phyloP scores from a whole-genome alignment of 2,888 invertebrate species.

The Sinodicranocentrus sp. region DNA sequence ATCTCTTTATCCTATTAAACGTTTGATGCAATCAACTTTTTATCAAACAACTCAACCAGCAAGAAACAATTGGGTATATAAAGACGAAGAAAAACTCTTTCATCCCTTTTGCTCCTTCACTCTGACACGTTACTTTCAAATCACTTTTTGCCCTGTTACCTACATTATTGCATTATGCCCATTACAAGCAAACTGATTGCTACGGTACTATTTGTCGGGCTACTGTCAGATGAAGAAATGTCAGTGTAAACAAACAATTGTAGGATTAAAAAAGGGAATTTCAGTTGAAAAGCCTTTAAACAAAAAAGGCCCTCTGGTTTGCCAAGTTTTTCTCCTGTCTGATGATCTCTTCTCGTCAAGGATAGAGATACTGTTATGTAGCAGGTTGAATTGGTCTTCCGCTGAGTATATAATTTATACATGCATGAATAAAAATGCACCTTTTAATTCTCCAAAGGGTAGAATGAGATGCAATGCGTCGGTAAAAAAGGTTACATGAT shows the following conservation, averaged over 20 bases:
- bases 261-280: no score
- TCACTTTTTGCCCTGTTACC: neutral
- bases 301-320: no score
- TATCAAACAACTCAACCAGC: neutral
- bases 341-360: no score
- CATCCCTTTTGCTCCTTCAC: neutral
- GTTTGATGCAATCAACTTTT: slow-evolving; percentile 60
- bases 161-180: neutral
- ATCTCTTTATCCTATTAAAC: slow-evolving; percentile 64
- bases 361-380: no score
- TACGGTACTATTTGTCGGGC: neutral
- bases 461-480: no score
- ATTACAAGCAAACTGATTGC: slow-evolving; percentile 19
- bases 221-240: neutral
- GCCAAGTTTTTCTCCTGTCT: no score
- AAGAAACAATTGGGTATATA: neutral
- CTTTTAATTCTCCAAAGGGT: no score
- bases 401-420: no score
- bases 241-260: slow-evolving; percentile 11
- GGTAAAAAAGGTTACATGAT: no score
- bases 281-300: no score
- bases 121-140: slow-evolving; percentile 20
- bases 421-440: no score
- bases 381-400: no score
- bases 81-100: neutral